Conservation (phyloP, 2,113 vertebrate genomes). For the Uropsilus gracilis region DNA sequence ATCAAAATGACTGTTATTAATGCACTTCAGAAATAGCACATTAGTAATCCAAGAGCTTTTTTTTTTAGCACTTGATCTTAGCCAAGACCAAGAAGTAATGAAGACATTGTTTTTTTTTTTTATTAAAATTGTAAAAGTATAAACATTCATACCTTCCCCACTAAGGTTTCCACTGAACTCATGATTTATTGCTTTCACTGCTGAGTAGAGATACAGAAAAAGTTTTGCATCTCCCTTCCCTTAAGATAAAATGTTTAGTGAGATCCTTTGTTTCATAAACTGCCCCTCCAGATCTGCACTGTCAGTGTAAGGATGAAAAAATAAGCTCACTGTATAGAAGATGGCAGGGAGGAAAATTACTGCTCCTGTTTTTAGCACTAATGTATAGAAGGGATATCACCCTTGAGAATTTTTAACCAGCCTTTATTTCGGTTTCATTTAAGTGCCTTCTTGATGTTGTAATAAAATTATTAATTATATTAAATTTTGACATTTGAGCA, state of each 20-base stretch:
- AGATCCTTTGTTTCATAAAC: background rate
- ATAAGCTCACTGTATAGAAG: background rate
- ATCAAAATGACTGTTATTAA: conserved; percentile 14
- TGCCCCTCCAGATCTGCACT: background rate
- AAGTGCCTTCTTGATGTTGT: conserved; percentile 20
- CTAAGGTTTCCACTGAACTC: conserved; percentile 30
- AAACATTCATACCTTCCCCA: background rate
- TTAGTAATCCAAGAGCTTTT: background rate
- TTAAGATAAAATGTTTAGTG: background rate
- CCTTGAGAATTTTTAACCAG: conserved; percentile 16
- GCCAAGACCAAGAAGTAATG: no score
- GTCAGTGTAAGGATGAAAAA: background rate
- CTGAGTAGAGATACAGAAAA: background rate
- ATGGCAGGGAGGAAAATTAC: background rate
- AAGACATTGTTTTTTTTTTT: no score
- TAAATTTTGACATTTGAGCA: background rate
- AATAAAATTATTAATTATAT: background rate
- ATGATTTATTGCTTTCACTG: conserved; percentile 18
- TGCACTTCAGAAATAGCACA: conserved; percentile 7
- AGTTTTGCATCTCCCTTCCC: background rate
- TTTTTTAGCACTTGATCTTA: no score
- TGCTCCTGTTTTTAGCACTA: background rate
- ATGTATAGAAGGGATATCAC: background rate
- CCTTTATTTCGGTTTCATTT: background rate
- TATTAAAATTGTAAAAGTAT: no score